Evolutionary conservation across 1,140 invertebrate species (phyloP).

Genomic region (fruit fly (Drosophila melanogaster)): DNA sequence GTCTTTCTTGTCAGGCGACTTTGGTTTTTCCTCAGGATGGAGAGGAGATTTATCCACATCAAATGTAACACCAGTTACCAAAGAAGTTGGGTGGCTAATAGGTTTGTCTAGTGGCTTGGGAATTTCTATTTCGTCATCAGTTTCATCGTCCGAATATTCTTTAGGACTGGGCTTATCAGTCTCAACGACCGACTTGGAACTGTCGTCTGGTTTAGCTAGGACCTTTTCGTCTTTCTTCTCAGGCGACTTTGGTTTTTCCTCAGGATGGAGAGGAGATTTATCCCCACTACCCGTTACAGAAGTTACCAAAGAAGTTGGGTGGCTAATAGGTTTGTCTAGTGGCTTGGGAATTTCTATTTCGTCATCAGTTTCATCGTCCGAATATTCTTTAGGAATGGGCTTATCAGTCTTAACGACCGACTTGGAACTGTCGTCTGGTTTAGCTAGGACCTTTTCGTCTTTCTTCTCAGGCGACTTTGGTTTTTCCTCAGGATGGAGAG

Average conservation of each 20-base stretch:
- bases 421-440: conserved; percentile 23
- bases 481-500: conserved; percentile 4
- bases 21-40: not conserved
- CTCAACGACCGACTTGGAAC: not conserved
- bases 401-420: not conserved
- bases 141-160: not conserved
- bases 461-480: conserved; percentile 1
- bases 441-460: not conserved
- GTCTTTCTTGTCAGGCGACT: not conserved
- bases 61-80: too few species aligned
- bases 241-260: not conserved
- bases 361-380: conserved; percentile 5
- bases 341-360: not conserved
- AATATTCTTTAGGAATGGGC: not conserved
- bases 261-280: not conserved
- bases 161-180: not conserved
- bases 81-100: not conserved
- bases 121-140: not conserved
- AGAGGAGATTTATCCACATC: not conserved
- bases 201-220: not conserved
- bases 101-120: not conserved
- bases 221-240: not conserved
- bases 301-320: not conserved
- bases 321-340: not conserved
- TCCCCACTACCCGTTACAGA: not conserved